phyloP scores from a whole-genome alignment of 2,888 invertebrate genomes.

The Dicranocentrus wangi region DNA sequence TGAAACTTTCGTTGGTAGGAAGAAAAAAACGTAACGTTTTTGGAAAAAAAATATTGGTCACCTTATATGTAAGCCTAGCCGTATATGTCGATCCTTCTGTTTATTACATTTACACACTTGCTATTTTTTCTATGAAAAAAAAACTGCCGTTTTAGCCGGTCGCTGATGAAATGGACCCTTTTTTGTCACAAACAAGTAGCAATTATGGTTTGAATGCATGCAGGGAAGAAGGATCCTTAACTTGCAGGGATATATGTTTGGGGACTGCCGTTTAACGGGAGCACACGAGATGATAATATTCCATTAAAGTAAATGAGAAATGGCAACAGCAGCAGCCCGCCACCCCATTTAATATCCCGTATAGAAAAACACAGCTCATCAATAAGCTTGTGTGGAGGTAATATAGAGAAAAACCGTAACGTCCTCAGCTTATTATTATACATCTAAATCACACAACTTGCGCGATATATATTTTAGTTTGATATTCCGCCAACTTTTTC shows the following conservation, averaged over 20 bases:
- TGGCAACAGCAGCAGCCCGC: slow-evolving; percentile 22
- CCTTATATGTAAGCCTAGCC: no score
- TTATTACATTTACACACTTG: slow-evolving; percentile 17
- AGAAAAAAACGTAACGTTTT: neutral
- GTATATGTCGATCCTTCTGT: neutral
- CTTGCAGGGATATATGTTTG: no score
- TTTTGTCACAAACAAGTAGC: neutral
- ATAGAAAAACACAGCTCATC: slow-evolving; percentile 42
- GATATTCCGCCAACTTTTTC: slow-evolving; percentile 42
- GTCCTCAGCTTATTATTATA: no score
- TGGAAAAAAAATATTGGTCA: no score
- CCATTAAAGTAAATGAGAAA: slow-evolving; percentile 59
- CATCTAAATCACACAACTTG: no score
- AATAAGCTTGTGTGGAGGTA: no score
- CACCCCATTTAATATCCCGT: slow-evolving; percentile 22
- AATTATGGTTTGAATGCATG: neutral
- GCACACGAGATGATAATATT: slow-evolving; percentile 7
- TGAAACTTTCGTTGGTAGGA: no score
- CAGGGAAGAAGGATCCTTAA: neutral
- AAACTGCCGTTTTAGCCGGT: neutral
- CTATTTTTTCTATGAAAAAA: slow-evolving; percentile 4
- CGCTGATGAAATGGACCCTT: slow-evolving; percentile 11
- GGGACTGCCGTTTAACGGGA: neutral
- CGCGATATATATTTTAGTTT: slow-evolving; percentile 8
- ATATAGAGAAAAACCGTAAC: no score